Evolutionary conservation across 2,113 vertebrate species (phyloP), one percentile per base, ranked within the genome.

Genomic region (Cryptoleucopteryx plumbea): DNA sequence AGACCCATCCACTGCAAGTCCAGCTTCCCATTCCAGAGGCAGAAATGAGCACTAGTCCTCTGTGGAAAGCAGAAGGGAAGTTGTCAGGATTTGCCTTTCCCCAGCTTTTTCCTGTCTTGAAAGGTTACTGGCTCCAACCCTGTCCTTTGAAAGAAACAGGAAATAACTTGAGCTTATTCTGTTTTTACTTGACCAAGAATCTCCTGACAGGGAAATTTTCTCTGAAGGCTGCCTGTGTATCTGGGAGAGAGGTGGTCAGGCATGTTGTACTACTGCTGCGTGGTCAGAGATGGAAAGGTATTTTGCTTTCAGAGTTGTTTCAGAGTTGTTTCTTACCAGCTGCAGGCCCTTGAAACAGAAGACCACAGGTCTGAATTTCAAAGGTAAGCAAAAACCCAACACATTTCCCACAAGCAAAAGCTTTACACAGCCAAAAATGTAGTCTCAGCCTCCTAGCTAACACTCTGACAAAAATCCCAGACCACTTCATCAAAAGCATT

Each of bases 71-170:
- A 89, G 42, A 94, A 36, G n/a, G 81, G 88, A 96, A 94, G 77
- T 91, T 91, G 83, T 92, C 81, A 87, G 65, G 56, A 94, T 87
- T 84, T 87, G 70, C 62, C 81, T 85, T 79, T 91, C 59, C 36
- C 42, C 89, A 92, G 90, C 82, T 94, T 95, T 53, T 96, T 93
- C 97, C 95, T 95, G 84, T 84, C 96, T 90, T 89, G 84, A 95
- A 85, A 94, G 59, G 52, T 90, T 79, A 90, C 85, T 86, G 94
- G 75, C 82, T 94, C 61, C 63, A 94, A 70, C 59, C 40, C 63
- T 13, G 13, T 78, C 65, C 85, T 93, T 97, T 94, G 84, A 96
- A 94, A 87, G 85, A 91, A 96, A 97, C 45, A 96, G 95, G 85
- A 97, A 96, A 94, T 87, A 90, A 86, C 82, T 94, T 6, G 1